phyloP scores from a whole-genome alignment of 2,888 invertebrate genomes.

The Euclidia mi region DNA sequence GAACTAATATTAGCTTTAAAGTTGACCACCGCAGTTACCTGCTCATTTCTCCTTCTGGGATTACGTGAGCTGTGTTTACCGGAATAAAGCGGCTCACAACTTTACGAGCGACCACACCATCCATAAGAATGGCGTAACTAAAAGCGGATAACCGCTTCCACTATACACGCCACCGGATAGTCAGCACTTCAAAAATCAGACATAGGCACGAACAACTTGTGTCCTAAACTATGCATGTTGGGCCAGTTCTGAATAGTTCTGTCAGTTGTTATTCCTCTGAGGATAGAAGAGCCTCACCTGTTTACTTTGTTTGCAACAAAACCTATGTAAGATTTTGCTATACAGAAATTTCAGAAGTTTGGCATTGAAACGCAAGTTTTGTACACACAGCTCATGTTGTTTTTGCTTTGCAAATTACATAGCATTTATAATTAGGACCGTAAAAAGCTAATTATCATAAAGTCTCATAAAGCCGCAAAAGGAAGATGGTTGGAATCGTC shows the following conservation, averaged over 20 bases:
- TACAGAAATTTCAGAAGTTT: neutral
- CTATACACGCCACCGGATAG: slow-evolving; percentile 55
- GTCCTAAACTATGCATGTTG: slow-evolving; percentile 62
- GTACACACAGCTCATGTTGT: too few species aligned
- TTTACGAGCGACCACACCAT: slow-evolving; percentile 38
- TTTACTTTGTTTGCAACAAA: slow-evolving; percentile 36
- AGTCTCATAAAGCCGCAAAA: too few species aligned
- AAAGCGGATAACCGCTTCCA: slow-evolving; percentile 49
- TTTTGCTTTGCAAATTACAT: too few species aligned
- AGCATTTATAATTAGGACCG: too few species aligned
- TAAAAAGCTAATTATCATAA: too few species aligned
- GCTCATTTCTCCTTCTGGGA: slow-evolving; percentile 45
- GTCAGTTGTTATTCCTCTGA: slow-evolving; percentile 55
- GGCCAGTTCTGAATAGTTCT: slow-evolving; percentile 57
- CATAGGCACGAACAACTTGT: slow-evolving; percentile 63
- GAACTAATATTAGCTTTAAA: slow-evolving; percentile 53
- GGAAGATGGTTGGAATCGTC: too few species aligned
- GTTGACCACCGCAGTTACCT: slow-evolving; percentile 47
- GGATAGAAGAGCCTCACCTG: slow-evolving; percentile 33
- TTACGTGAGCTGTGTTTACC: slow-evolving; percentile 48
- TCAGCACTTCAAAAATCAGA: slow-evolving; percentile 67
- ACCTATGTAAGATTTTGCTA: slow-evolving; percentile 32
- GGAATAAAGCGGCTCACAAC: slow-evolving; percentile 42
- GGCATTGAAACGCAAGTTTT: neutral
- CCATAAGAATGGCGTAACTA: slow-evolving; percentile 48